Conservation (phyloP, 37 sponge, comb jelly and placozoan genomes). For the Hexactinellida sp. region DNA sequence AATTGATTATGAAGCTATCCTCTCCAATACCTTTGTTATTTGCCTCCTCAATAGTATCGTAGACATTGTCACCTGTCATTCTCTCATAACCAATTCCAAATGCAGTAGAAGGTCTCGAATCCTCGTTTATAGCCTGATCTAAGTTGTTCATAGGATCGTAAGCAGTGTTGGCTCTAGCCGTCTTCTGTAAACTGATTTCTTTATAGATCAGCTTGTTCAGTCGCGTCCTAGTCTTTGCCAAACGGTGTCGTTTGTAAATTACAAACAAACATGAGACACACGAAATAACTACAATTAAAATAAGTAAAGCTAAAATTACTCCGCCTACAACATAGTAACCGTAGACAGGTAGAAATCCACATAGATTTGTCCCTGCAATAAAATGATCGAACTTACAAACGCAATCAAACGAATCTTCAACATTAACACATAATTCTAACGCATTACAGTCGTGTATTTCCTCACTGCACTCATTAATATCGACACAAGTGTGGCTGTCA, state of each 20-base stretch:
- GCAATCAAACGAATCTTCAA: not conserved
- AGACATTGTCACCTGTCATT: not conserved
- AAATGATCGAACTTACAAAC: not conserved
- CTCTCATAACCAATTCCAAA: not conserved
- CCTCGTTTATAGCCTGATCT: not conserved
- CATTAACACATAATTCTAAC: not conserved
- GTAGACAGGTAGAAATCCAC: not conserved
- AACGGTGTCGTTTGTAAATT: not conserved
- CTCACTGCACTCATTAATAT: slow-evolving; percentile 1
- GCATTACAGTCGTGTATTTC: not conserved
- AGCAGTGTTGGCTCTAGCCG: not conserved
- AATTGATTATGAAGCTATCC: too few relatives aligned
- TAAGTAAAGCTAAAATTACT: not conserved
- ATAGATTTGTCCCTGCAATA: not conserved
- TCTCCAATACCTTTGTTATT: not conserved
- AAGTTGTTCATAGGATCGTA: not conserved
- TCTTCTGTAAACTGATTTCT: not conserved
- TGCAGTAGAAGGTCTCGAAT: not conserved
- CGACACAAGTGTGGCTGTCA: not conserved
- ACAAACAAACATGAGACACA: not conserved
- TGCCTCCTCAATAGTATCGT: not conserved
- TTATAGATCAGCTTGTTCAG: not conserved
- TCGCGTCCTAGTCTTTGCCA: not conserved
- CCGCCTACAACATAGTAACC: not conserved
- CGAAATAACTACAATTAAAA: not conserved